A percentile compares a stretch with the other conserved stretches of the same genome.
Evolutionary conservation across 1,140 invertebrate species (phyloP).

Genomic region (Dolichoris vasculosae): DNA sequence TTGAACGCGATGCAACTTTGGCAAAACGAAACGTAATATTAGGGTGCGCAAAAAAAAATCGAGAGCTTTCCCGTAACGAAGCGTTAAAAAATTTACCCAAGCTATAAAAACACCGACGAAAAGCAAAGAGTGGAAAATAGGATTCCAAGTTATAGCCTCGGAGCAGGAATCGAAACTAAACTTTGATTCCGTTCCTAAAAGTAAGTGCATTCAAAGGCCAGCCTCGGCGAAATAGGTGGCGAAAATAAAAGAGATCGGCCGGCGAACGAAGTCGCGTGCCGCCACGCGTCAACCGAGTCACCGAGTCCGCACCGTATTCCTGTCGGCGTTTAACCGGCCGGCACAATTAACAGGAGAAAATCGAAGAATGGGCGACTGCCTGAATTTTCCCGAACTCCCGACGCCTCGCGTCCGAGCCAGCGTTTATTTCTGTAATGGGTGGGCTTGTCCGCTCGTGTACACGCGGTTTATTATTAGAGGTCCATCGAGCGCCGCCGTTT

Average conservation of each 20-base stretch:
- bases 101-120: not conserved
- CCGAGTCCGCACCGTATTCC: not conserved
- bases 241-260: not conserved
- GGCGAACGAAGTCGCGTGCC: not conserved
- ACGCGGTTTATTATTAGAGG: slow-evolving; percentile 38
- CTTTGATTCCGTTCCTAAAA: too few relatives aligned
- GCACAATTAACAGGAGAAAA: slow-evolving; percentile 1
- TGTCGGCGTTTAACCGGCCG: not conserved
- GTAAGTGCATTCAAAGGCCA: too few relatives aligned
- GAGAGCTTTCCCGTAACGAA: too few relatives aligned
- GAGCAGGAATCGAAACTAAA: too few relatives aligned
- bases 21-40: not conserved
- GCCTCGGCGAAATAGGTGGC: not conserved
- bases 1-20: not conserved
- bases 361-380: not conserved
- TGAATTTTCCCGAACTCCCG: not conserved
- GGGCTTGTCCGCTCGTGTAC: not conserved
- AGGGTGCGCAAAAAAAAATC: not conserved
- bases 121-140: not conserved
- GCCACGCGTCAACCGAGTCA: not conserved
- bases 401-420: not conserved
- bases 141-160: too few relatives aligned
- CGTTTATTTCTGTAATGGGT: slow-evolving; percentile 29
- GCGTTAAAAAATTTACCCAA: not conserved
- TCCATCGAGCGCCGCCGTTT: not conserved